Conservation (phyloP, 2,888 invertebrate species). For the Antheraea assamensis region DNA sequence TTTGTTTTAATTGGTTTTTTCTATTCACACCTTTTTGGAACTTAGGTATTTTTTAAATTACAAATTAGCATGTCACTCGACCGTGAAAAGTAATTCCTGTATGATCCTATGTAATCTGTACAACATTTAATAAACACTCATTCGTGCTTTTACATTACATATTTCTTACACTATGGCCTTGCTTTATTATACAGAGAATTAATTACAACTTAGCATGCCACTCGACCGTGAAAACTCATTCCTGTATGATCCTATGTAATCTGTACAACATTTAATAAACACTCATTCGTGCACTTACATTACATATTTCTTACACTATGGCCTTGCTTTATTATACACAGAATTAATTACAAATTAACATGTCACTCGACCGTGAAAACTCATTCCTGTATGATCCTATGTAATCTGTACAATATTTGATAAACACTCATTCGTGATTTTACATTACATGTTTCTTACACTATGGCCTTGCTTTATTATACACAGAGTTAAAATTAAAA, state of each 20-base stretch:
- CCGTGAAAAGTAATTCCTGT: neutral
- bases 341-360: neutral
- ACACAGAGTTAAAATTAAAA: neutral
- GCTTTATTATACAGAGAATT: neutral
- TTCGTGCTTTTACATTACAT: neutral
- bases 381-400: neutral
- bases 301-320: neutral
- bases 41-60: neutral
- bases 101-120: neutral
- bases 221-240: neutral
- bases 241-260: neutral
- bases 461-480: neutral
- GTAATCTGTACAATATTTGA: neutral
- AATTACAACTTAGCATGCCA: neutral
- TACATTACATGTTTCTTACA: neutral
- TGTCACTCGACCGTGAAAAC: neutral
- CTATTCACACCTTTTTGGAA: neutral
- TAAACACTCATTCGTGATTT: neutral
- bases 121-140: neutral
- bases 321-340: neutral
- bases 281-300: neutral
- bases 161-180: neutral
- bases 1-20: neutral
- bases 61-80: neutral
- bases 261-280: neutral